phyloP scores from a whole-genome alignment of 2,113 vertebrate species.

The Platycercus adscitus region DNA sequence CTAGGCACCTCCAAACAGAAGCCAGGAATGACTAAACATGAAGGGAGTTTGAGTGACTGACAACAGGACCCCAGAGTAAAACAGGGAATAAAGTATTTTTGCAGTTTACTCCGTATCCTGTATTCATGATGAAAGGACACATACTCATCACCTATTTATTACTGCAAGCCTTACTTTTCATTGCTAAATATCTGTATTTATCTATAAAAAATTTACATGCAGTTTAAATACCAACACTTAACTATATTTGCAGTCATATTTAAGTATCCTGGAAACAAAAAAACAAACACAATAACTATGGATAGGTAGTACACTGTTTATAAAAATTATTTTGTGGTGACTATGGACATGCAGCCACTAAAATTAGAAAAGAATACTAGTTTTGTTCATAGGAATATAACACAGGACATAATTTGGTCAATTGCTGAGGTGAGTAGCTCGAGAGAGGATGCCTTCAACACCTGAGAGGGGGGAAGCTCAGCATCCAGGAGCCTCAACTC shows the following conservation, averaged over 20 bases:
- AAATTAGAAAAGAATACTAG: conserved; percentile 1
- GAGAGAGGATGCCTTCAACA: too few species aligned
- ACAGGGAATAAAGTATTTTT: neutral
- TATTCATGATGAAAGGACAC: neutral
- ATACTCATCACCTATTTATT: neutral
- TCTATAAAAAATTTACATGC: neutral
- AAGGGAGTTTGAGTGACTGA: neutral
- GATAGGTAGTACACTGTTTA: neutral
- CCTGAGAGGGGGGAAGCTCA: too few species aligned
- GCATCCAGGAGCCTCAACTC: too few species aligned
- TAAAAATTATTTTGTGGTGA: neutral
- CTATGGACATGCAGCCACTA: neutral
- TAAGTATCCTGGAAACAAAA: neutral
- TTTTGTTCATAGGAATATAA: neutral
- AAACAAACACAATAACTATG: neutral
- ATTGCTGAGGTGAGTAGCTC: too few species aligned
- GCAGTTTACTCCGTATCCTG: neutral
- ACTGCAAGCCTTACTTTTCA: neutral
- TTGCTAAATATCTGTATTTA: neutral
- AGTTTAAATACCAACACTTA: neutral
- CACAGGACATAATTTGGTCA: neutral
- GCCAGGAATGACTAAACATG: neutral
- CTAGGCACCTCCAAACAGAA: neutral
- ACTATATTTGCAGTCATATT: neutral
- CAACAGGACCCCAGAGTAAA: neutral